Base-by-base conservation (phyloP, 2,797 vertebrate species). In the Enteromius paludinosus region DNA sequence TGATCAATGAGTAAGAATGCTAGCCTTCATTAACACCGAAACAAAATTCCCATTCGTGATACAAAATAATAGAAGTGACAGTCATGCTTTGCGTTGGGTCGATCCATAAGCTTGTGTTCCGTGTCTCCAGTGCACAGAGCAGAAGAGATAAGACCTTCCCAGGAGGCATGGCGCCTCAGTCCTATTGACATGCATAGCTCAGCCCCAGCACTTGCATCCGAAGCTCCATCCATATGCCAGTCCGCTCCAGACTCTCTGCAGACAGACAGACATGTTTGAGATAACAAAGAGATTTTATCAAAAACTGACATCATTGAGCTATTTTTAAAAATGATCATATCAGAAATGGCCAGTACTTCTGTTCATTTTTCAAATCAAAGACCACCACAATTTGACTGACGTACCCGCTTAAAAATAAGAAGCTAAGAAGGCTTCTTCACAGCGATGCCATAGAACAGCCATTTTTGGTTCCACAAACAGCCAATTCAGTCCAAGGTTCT, bases 181-280 rank as follows among this genome's bases (percentile, higher is more conserved):
- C 71, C 52, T 76, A 78, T 81, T 85, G 68, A 85, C 76, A 85
- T 85, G 81, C 81, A 80, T n/a, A 76, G 45, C 79, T 86, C 17
- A 68, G 41, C 75, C 71, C 49, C 79, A 78, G 35, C 2, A 47
- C 56, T 76, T 62, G 41, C 41, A 65, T 76, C n/a, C 6, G 5
- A 79, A 85, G 12, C 68, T 75, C 33, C 25, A 28, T 83, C 75
- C 79, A 66, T 71, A 54, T 81, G 69, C 23, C 74, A 85, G 47
- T 43, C 79, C 64, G 54, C 56, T 20, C 35, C n/a, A 49, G 25
- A 68, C 52, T 70, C 54, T 82, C 59, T 69, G 25, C n/a, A n/a
- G 25, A 18, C 2, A 59, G 20, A 56, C 33, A 49, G 38, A 76
- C n/a, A 1, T 71, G 38, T 71, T 43, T 18, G 5, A 72, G 65